Percentiles rank a stretch among this genome's conserved stretches.
Evolutionary conservation across 2,888 invertebrate species (phyloP).

Genomic region (Cryptocephalus primarius): DNA sequence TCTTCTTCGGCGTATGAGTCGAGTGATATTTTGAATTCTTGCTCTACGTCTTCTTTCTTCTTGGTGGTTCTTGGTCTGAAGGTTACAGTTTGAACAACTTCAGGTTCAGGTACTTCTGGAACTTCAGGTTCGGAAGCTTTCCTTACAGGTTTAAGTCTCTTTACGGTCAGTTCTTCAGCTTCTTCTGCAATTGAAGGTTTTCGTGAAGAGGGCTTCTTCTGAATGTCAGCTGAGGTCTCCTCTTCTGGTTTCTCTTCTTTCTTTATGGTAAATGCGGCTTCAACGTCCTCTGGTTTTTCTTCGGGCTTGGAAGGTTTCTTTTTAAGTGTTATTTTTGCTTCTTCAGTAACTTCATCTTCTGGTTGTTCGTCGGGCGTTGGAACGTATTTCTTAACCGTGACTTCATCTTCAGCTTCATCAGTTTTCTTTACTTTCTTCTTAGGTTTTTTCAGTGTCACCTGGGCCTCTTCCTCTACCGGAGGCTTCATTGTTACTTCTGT

Average conservation of each 20-base stretch:
- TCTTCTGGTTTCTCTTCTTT: slow-evolving; percentile 17
- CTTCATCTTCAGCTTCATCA: slow-evolving; percentile 18
- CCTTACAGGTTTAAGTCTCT: slow-evolving; percentile 58
- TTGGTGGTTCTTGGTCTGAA: slow-evolving; percentile 66
- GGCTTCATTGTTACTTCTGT: slow-evolving; percentile 12
- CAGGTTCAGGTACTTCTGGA: slow-evolving; percentile 58
- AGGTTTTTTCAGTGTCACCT: slow-evolving; percentile 18
- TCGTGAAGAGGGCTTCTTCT: slow-evolving; percentile 34
- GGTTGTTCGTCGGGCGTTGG: slow-evolving; percentile 40
- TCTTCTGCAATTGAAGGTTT: slow-evolving; percentile 45
- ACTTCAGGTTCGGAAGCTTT: slow-evolving; percentile 54
- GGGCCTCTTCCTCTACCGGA: slow-evolving; percentile 32
- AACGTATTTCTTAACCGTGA: slow-evolving; percentile 17
- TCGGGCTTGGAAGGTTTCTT: slow-evolving; percentile 11
- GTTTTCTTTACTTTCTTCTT: slow-evolving; percentile 15
- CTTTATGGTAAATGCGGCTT: slow-evolving; percentile 16
- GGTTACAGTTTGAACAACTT: slow-evolving; percentile 67
- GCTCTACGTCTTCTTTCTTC: slow-evolving; percentile 78
- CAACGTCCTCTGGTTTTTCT: slow-evolving; percentile 11
- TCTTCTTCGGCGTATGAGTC: slow-evolving; percentile 83
- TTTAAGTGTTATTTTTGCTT: slow-evolving; percentile 9
- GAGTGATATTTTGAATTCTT: slow-evolving; percentile 77
- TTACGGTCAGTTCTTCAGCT: slow-evolving; percentile 59
- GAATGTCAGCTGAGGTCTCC: slow-evolving; percentile 6
- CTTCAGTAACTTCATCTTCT: slow-evolving; percentile 6